Conservation (phyloP, 2,888 invertebrate species). For the Anthoptus insignis region DNA sequence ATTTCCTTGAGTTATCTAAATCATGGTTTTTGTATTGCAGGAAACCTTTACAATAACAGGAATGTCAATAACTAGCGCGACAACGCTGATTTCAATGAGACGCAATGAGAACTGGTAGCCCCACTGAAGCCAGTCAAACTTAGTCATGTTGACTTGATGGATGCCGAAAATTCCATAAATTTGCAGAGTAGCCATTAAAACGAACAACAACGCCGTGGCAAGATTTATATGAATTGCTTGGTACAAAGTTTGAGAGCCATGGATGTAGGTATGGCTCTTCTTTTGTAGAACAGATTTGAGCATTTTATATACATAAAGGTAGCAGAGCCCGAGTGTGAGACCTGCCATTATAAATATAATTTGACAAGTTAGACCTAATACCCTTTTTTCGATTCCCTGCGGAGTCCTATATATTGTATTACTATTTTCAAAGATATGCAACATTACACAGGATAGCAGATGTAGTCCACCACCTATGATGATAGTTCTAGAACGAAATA, state of each 20-base stretch:
- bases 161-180: constrained; percentile 90
- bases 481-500: constrained; percentile 93
- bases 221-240: constrained; percentile 97
- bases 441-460: constrained; percentile 92
- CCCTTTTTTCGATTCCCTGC: constrained; percentile 83
- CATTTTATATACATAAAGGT: constrained; percentile 94
- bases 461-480: constrained; percentile 93
- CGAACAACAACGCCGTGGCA: constrained; percentile 94
- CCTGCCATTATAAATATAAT: constrained; percentile 95
- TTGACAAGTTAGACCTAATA: constrained; percentile 93
- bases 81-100: constrained; percentile 95
- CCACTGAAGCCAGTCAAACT: constrained; percentile 97
- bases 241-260: constrained; percentile 93
- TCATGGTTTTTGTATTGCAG: constrained; percentile 2
- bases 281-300: constrained; percentile 91
- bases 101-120: constrained; percentile 96
- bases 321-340: constrained; percentile 94
- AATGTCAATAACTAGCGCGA: constrained; percentile 90
- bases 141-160: constrained; percentile 86
- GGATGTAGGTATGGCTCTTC: constrained; percentile 93
- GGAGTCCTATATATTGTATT: constrained; percentile 79
- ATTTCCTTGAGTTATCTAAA: constrained; percentile 7
- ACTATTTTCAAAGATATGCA: constrained; percentile 92
- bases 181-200: constrained; percentile 94
- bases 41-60: constrained; percentile 2